phyloP scores from a whole-genome alignment of 2,888 invertebrate species.

The Cheilosia urbana region DNA sequence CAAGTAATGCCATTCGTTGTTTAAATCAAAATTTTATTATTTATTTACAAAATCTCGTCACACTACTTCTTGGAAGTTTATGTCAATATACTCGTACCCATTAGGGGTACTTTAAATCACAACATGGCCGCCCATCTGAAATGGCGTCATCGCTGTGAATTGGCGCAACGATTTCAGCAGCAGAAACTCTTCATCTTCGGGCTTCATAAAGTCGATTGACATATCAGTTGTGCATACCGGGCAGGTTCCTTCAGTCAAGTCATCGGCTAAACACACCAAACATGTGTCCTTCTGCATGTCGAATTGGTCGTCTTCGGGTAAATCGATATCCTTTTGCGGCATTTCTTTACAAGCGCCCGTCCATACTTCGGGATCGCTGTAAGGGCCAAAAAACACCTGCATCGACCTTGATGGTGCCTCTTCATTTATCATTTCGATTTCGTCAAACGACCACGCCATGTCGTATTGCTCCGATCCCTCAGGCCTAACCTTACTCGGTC shows the following conservation, averaged over 20 bases:
- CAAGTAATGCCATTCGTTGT: too few relatives aligned
- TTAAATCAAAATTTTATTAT: neutral
- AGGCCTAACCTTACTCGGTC: neutral
- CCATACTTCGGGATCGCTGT: neutral
- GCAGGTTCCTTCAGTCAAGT: neutral
- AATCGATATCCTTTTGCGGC: neutral
- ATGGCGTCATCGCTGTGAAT: neutral
- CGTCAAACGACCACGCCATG: constrained; percentile 3
- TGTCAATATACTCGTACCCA: neutral
- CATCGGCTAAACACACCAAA: neutral
- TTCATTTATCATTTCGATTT: neutral
- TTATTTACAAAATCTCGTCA: neutral
- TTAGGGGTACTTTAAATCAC: neutral
- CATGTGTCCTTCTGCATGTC: neutral
- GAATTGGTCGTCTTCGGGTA: neutral
- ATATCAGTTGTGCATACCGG: neutral
- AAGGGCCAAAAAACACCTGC: neutral
- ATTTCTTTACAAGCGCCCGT: neutral
- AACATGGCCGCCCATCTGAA: neutral
- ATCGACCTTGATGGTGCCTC: neutral
- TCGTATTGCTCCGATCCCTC: neutral
- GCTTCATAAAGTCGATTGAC: neutral
- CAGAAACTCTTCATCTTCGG: neutral
- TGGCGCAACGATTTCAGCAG: neutral
- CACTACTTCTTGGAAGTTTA: neutral